Base-by-base conservation (phyloP, 1,140 invertebrate species). In the Hesperophylax magnus region DNA sequence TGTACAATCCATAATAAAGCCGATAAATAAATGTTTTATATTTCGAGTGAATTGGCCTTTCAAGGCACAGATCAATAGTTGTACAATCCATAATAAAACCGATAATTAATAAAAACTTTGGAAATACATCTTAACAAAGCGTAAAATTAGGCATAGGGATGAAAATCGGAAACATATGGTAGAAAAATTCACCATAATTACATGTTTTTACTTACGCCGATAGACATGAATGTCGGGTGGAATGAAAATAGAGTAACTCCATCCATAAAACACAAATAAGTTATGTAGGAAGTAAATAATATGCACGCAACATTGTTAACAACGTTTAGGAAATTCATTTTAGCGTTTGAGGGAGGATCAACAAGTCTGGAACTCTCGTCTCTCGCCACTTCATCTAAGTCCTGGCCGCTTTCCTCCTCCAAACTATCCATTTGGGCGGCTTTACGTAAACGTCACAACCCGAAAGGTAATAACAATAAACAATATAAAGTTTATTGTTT, bases 211-310 rank as follows among this genome's bases (percentile, higher is more conserved):
- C 86, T 86, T 85, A 88, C 87, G 65, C 87, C 87, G 31, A 88
- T 67, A 58, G 87, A 82, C 88, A 89, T 89, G 14, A 87, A 80
- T 15, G 82, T 87, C 7, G 89, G 89, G 84, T 90, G 89, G 84
- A 89, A 90, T 27, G 89, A 87, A 84, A 90, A 90, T 24, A 90
- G 84, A 17, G 85, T 71, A n/a, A 85, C 85, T 14, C 86, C 88
- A 81, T 86, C 78, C 63, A 84, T 85, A 80, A 89, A 89, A 82
- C 87, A 87, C 67, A 87, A 87, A 71, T 88, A 90, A 76, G 84
- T 76, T 15, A 90, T 86, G 72, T 89, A 87, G 7, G 84, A 27
- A 22, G 84, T 76, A 61, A 80, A 79, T 31, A 76, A 24, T 22
- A 83, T 15, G 27, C 86, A 39, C 84, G 83, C 83, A 87, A 87